Base-by-base conservation (phyloP, 1,140 invertebrate genomes). In the Drosophila athabasca region DNA sequence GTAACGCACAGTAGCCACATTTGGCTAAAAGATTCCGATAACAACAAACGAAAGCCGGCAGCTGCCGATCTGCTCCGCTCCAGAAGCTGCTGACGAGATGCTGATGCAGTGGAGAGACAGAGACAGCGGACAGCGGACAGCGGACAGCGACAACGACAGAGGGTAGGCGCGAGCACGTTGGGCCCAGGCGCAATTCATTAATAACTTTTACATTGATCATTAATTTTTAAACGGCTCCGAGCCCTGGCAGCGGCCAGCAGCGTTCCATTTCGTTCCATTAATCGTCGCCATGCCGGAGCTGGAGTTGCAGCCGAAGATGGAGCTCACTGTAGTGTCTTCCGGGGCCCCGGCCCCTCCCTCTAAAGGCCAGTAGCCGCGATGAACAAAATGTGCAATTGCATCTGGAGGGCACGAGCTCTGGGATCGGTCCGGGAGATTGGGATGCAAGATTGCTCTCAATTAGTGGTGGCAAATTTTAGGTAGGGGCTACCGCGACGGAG, bases 21-120 rank as follows among this genome's bases (percentile, higher is more conserved):
- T 87, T 59, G 79, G 83, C 75, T 67, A 88, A 87, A 76, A 87
- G 78, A 82, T 87, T 76, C 50, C 76, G 83, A 87, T 87, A 87
- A 87, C 61, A 72, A 50, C 66, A 53, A 62, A 58, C 58, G 61
- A 48, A 29, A 62, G 62, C 17, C 69, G 53, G 76, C 62, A 60
- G 77, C 70, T 60, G 76, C 31, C 29, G 44, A 46, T 48, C 39
- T 31, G 41, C 26, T 15, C 17, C 44, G 41, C 26, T 15, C 17
- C 44, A 29, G 44, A 44, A 43, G 41, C 22, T 51, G 19, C 6
- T 50, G 49, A n/a, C 1, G 9, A 29, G 31, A 35, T 19, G 17
- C 17, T 19, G 46, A 43, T 8, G 8, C 35, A 24, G 39, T 15
- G 13, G 19, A 45, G 22, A 4, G n/a, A 46, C 13, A 8, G 44